A percentile compares a stretch with the other conserved stretches of the same genome.
Evolutionary conservation across 2,797 vertebrate genomes (phyloP).

Genomic region (Huso huso): DNA sequence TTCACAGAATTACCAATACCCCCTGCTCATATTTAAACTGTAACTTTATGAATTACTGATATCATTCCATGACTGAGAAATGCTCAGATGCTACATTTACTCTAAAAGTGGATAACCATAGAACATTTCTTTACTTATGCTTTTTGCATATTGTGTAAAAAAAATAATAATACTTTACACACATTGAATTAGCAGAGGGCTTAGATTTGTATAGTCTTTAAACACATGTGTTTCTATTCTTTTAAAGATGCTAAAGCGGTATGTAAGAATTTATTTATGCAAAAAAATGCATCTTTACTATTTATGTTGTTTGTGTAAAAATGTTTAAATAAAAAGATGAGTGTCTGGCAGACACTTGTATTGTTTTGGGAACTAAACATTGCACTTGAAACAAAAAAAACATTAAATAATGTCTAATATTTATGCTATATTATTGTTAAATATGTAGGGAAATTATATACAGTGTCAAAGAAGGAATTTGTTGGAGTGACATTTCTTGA

Average conservation of each 20-base stretch:
- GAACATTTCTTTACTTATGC: background rate
- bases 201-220: conserved; percentile 29
- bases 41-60: conserved; percentile 16
- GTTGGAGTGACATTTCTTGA: conserved; percentile 3
- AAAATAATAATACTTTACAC: conserved; percentile 10
- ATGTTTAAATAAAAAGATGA: conserved; percentile 24
- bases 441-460: conserved; percentile 22
- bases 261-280: conserved; percentile 40
- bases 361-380: conserved; percentile 28
- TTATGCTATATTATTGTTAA: conserved; percentile 28
- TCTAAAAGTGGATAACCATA: background rate
- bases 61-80: conserved; percentile 30
- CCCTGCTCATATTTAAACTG: conserved; percentile 10
- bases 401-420: conserved; percentile 39
- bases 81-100: background rate
- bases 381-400: conserved; percentile 36
- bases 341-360: conserved; percentile 26
- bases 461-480: conserved; percentile 2
- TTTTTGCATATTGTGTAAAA: conserved; percentile 6
- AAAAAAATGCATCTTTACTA: conserved; percentile 32
- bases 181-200: conserved; percentile 26
- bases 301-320: conserved; percentile 37
- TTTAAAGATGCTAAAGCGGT: conserved; percentile 20
- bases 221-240: conserved; percentile 8
- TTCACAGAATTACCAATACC: conserved; percentile 4